Evolutionary conservation across 2,113 vertebrate genomes (phyloP).

Genomic region (Ptychochromis oligacanthus): DNA sequence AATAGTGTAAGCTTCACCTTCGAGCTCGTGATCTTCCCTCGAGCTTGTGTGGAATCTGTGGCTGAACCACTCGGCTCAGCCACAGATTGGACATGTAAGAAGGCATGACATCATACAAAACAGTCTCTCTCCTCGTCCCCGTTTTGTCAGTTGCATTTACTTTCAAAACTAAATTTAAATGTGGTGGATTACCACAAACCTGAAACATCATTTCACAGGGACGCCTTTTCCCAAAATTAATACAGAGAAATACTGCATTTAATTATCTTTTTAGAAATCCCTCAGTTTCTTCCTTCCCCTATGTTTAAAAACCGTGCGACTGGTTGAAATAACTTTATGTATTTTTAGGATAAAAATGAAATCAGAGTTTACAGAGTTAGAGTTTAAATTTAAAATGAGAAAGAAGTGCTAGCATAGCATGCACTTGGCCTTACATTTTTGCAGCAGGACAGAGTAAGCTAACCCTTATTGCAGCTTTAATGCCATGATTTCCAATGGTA

Average conservation of each 20-base stretch:
- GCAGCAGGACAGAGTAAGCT: not conserved
- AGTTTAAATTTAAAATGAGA: not conserved
- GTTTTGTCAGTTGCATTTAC: not conserved
- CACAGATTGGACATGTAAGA: not conserved
- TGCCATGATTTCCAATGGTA: not conserved
- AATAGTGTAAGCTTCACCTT: not conserved
- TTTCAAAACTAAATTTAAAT: not conserved
- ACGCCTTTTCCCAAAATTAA: not conserved
- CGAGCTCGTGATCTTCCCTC: not conserved
- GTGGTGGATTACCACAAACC: accelerated
- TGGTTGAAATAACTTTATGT: not conserved
- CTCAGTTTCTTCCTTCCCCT: not conserved
- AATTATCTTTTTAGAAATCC: accelerated
- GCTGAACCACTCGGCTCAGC: not conserved
- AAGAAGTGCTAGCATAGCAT: too few species aligned
- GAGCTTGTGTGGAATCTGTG: conserved; percentile 37
- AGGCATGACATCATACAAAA: not conserved
- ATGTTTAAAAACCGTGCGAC: not conserved
- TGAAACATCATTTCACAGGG: not conserved
- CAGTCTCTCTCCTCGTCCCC: accelerated
- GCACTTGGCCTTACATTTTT: too few species aligned
- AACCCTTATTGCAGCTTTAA: not conserved
- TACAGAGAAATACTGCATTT: not conserved
- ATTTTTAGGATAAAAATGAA: too few species aligned
- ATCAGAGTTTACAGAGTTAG: not conserved